phyloP scores from a whole-genome alignment of 2,113 vertebrate genomes.

The Fukomys damarensis region DNA sequence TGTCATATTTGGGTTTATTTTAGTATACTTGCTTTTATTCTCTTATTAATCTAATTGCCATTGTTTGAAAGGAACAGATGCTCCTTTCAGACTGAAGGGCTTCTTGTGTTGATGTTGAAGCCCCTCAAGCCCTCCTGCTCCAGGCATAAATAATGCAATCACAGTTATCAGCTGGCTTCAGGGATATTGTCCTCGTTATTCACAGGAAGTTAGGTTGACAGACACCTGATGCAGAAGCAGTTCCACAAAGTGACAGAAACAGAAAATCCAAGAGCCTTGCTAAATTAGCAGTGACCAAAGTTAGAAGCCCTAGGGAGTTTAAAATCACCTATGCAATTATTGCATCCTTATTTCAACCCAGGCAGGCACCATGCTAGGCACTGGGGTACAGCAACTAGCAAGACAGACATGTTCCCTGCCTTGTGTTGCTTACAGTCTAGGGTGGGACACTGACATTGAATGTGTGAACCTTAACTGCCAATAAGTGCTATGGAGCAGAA shows the following conservation, averaged over 20 bases:
- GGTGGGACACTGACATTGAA: not conserved
- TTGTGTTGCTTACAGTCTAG: not conserved
- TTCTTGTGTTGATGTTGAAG: not conserved
- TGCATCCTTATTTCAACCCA: not conserved
- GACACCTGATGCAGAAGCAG: not conserved
- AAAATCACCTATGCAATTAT: not conserved
- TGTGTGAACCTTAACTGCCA: not conserved
- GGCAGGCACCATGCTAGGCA: not conserved
- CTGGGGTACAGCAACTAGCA: not conserved
- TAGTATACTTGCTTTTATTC: constrained; percentile 47
- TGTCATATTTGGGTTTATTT: not conserved
- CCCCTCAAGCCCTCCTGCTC: not conserved
- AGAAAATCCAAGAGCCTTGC: not conserved
- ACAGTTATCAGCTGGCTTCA: not conserved
- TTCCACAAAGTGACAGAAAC: not conserved
- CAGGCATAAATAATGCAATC: constrained; percentile 42
- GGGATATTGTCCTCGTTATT: not conserved
- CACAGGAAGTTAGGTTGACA: not conserved
- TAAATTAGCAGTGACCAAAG: not conserved
- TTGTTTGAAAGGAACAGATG: constrained; percentile 42
- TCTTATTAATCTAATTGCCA: constrained; percentile 45
- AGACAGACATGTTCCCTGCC: fast-evolving
- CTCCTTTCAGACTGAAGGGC: not conserved
- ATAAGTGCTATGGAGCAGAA: not conserved
- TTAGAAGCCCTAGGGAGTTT: not conserved